Evolutionary conservation across 2,113 vertebrate genomes (phyloP), one percentile per base, ranked within the genome.

Genomic region (Sula dactylatra): DNA sequence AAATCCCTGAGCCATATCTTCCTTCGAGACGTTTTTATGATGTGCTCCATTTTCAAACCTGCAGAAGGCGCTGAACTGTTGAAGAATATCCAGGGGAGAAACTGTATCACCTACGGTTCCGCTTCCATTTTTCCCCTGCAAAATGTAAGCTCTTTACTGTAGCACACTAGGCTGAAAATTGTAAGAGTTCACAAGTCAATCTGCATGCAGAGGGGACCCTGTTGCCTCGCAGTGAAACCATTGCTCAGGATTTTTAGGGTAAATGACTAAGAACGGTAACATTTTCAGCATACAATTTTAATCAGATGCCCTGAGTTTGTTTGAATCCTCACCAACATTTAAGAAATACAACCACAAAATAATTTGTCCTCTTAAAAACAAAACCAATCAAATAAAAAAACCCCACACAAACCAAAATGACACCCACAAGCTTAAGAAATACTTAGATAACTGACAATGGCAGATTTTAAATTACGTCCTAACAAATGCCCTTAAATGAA

Each of bases 11-110:
- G 97, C 94, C 11, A 52, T 7, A 2, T 89, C 89, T 18, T 97
- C 84, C 64, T 96, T 93, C 67, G 86, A 36, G 31, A 95, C 56
- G 12, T 84, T 94, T 47, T 86, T 93, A 36, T 67, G 38, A 45
- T 36, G 17, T 27, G 42, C 50, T 61, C 3, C 9, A 47, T 67
- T 90, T 91, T 90, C 94, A 18, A 82, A 66, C 55, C 83, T 87
- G 86, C 96, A 93, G 61, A 97, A 94, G 20, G 80, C 59, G 26
- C 40, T 88, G 64, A 98, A 97, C 29, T 96, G 92, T 10, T 90
- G 77, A 24, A 78, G 52, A 64, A 86, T 92, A 49, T 72, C 94
- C 55, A 32, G 89, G 85, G 97, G 89, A 67, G 29, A 36, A 19
- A 58, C 70, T 2, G 12, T 50, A 5, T 73, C 77, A 13, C 34